These are phyloP conservation scores for Cuniculus paca DNA, from an alignment of 2,797 vertebrate genomes.

Conservation along the genomic window DNA sequence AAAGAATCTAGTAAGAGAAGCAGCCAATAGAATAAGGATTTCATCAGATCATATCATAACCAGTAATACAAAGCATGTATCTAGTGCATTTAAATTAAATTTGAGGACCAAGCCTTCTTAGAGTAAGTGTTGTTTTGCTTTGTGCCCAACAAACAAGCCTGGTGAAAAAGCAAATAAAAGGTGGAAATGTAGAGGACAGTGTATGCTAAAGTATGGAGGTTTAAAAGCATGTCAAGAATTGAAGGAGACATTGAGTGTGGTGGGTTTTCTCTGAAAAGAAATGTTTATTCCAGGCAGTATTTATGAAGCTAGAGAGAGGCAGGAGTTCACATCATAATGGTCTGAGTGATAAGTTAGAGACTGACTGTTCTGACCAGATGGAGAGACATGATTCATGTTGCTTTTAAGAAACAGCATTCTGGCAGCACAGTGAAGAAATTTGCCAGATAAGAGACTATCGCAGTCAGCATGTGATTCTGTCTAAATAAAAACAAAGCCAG, in stretches of 20 bases:
- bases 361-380: neutral
- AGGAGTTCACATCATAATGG: neutral
- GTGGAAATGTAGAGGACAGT: neutral
- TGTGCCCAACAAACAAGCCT: neutral
- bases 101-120: neutral
- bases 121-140: neutral
- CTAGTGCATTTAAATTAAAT: conserved; percentile 24
- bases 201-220: neutral
- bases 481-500: neutral
- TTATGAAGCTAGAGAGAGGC: neutral
- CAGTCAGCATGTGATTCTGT: neutral
- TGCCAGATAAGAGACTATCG: neutral
- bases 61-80: neutral
- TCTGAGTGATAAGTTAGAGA: neutral
- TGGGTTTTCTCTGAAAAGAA: neutral
- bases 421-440: neutral
- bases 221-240: neutral
- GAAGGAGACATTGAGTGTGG: neutral
- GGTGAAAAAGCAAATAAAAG: neutral
- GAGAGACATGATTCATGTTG: neutral
- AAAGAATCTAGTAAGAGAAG: neutral
- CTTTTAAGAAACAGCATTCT: conserved; percentile 14
- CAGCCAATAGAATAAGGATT: conserved; percentile 19
- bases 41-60: neutral
- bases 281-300: neutral